These are phyloP conservation scores for Harpalus rubripes DNA, from an alignment of 2,888 invertebrate species.

Conservation along the genomic window DNA sequence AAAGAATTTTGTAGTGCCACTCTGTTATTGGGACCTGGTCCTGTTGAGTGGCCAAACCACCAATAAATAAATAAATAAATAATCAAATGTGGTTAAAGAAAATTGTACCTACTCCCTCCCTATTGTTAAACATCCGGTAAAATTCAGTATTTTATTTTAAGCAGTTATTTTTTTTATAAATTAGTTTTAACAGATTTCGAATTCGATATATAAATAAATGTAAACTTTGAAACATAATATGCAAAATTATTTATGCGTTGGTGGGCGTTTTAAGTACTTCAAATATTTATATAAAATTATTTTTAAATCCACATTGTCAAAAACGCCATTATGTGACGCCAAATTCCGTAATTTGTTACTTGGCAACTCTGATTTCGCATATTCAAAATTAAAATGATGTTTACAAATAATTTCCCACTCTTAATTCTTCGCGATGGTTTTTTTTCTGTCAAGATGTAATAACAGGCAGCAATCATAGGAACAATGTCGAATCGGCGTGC, in stretches of 20 bases:
- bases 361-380: background rate
- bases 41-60: too few relatives aligned
- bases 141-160: too few relatives aligned
- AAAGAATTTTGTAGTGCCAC: too few relatives aligned
- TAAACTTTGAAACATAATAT: background rate
- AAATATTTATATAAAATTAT: conserved; percentile 39
- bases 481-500: conserved; percentile 50
- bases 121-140: too few relatives aligned
- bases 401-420: conserved; percentile 48
- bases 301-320: conserved; percentile 39
- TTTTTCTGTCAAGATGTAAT: conserved; percentile 30
- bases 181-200: too few relatives aligned
- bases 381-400: conserved; percentile 54
- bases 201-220: background rate
- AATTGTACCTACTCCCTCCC: too few relatives aligned
- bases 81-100: too few relatives aligned
- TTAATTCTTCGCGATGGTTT: conserved; percentile 2
- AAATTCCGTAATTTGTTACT: conserved; percentile 36
- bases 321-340: conserved; percentile 11
- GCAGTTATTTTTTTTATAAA: too few relatives aligned
- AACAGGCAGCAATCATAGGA: conserved; percentile 40
- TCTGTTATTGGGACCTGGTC: too few relatives aligned
- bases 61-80: too few relatives aligned
- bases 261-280: background rate
- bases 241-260: background rate